Percentiles rank a stretch among this genome's conserved stretches.
Evolutionary conservation across 2,113 vertebrate genomes (phyloP).

Genomic region (Psittacula cyanocephala): DNA sequence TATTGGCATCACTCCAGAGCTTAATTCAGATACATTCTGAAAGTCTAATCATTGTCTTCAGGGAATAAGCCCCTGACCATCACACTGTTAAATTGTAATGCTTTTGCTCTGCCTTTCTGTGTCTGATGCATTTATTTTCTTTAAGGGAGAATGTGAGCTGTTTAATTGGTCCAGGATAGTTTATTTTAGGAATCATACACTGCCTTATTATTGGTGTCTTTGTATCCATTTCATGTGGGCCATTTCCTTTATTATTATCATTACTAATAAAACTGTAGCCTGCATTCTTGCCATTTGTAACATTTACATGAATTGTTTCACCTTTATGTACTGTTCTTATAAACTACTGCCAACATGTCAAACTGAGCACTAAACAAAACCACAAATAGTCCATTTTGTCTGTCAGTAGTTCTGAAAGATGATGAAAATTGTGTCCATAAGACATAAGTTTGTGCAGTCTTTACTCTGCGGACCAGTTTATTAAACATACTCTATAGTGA

Average conservation of each 20-base stretch:
- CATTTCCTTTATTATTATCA: neutral
- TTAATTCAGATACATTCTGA: conserved; percentile 22
- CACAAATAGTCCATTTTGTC: neutral
- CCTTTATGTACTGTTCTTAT: neutral
- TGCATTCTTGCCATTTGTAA: neutral
- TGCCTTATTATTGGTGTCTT: neutral
- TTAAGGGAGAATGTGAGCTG: neutral
- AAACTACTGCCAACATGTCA: neutral
- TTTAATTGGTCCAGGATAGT: neutral
- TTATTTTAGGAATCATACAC: neutral
- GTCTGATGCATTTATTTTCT: neutral
- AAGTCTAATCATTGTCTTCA: conserved; percentile 31
- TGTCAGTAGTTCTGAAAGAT: neutral
- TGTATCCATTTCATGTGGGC: neutral
- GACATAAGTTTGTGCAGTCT: neutral
- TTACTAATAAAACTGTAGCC: neutral
- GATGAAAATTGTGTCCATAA: neutral
- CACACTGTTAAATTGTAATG: neutral
- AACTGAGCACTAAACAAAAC: neutral
- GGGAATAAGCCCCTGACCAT: conserved; percentile 27
- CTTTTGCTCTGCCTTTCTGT: neutral
- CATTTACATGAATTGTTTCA: neutral
- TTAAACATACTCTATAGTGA: neutral
- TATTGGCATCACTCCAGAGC: neutral
- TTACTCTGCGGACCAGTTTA: neutral